Evolutionary conservation across 2,113 vertebrate genomes (phyloP).

Genomic region (Clinocottus analis): DNA sequence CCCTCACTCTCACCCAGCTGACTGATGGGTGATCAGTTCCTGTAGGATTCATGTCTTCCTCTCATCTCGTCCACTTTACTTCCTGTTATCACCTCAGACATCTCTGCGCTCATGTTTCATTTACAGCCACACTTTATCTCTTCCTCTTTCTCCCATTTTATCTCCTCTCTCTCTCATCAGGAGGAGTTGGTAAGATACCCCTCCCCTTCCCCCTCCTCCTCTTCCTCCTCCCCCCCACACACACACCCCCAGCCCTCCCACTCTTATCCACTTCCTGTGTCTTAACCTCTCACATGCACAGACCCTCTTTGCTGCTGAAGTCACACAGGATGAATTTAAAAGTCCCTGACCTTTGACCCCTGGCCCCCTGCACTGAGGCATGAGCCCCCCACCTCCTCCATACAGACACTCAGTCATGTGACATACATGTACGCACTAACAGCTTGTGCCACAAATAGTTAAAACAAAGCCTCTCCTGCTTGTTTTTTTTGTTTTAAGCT

Average conservation of each 20-base stretch:
- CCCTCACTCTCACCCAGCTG: not conserved
- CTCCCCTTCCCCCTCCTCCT: too few species aligned
- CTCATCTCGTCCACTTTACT: conserved; percentile 3
- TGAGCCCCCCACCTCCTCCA: not conserved
- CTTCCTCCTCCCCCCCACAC: too few species aligned
- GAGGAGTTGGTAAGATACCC: conserved; percentile 78
- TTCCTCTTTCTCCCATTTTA: conserved; percentile 6
- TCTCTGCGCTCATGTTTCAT: conserved; percentile 33
- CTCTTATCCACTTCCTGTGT: conserved; percentile 10
- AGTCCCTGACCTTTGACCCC: conserved; percentile 12
- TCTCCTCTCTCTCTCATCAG: conserved; percentile 58
- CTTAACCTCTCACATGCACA: conserved; percentile 3
- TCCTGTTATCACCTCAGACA: conserved; percentile 15
- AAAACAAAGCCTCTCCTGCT: not conserved
- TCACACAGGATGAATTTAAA: conserved; percentile 13
- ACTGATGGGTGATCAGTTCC: not conserved
- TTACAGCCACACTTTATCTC: conserved; percentile 13
- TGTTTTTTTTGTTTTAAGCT: not conserved
- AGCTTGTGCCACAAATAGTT: not conserved
- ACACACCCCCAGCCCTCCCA: too few species aligned
- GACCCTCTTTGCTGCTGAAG: too few species aligned
- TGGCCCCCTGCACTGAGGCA: conserved; percentile 19
- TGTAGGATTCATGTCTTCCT: not conserved
- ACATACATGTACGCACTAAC: not conserved
- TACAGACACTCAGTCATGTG: not conserved